phyloP scores from a whole-genome alignment of 1,140 invertebrate genomes.

The Lutraria rhynchaena region DNA sequence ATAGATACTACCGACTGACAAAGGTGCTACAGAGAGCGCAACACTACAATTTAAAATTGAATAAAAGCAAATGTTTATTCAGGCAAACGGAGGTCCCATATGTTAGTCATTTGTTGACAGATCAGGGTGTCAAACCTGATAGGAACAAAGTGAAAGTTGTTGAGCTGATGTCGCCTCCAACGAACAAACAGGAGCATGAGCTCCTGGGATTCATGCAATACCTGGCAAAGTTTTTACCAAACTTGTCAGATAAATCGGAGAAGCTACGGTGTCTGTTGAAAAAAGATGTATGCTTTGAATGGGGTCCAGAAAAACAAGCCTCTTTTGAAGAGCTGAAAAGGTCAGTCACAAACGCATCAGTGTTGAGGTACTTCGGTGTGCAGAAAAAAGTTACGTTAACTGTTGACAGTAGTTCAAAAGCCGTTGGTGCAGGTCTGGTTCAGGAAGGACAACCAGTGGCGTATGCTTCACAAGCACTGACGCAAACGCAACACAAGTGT shows the following conservation, averaged over 20 bases:
- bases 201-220: slow-evolving; percentile 81
- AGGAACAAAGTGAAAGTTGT: too few species aligned
- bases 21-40: slow-evolving; percentile 54
- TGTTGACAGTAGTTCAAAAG: slow-evolving; percentile 67
- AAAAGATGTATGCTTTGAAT: slow-evolving; percentile 47
- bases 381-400: slow-evolving; percentile 33
- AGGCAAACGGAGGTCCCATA: slow-evolving; percentile 60
- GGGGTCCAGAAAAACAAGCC: slow-evolving; percentile 51
- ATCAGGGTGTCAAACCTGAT: slow-evolving; percentile 76
- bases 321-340: slow-evolving; percentile 38
- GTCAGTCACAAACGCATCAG: not conserved
- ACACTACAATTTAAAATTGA: slow-evolving; percentile 55
- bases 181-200: slow-evolving; percentile 74
- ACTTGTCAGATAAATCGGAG: slow-evolving; percentile 36
- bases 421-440: slow-evolving; percentile 79
- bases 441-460: slow-evolving; percentile 81
- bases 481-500: slow-evolving; percentile 81
- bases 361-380: slow-evolving; percentile 52
- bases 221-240: slow-evolving; percentile 79
- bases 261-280: slow-evolving; percentile 30
- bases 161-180: slow-evolving; percentile 77
- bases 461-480: slow-evolving; percentile 81
- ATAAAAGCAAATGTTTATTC: slow-evolving; percentile 63
- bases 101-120: slow-evolving; percentile 78
- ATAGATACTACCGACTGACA: slow-evolving; percentile 63